Percentiles rank a stretch among this genome's conserved stretches.
phyloP scores from a whole-genome alignment of 2,113 vertebrate species.

The Oreotrochilus melanogaster region DNA sequence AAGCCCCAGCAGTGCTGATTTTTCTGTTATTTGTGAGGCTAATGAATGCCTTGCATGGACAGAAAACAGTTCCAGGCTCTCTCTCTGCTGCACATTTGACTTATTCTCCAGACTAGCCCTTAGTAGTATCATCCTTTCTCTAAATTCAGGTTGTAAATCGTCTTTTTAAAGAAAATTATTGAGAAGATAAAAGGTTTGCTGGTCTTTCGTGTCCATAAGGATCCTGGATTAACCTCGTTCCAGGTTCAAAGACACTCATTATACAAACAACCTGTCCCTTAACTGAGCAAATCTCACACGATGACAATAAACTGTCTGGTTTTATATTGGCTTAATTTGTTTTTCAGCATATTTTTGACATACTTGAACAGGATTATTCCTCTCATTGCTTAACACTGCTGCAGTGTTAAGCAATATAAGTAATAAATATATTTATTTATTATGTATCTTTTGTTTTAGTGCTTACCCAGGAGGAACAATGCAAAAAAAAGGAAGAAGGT shows the following conservation, averaged over 20 bases:
- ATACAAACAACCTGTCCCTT: background rate
- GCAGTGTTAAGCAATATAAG: too few relatives aligned
- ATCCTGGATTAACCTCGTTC: background rate
- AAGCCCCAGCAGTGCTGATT: conserved; percentile 60
- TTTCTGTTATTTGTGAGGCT: conserved; percentile 61
- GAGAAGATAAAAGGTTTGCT: background rate
- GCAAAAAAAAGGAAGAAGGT: background rate
- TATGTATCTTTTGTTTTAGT: background rate
- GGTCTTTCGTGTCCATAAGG: background rate
- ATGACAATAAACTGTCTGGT: background rate
- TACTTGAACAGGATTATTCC: background rate
- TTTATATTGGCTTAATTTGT: background rate
- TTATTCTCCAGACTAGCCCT: background rate
- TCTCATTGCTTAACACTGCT: background rate
- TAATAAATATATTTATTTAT: background rate
- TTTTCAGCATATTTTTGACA: background rate
- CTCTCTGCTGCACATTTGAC: background rate
- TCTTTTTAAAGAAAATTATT: background rate
- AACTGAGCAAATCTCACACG: background rate
- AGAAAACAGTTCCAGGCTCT: conserved; percentile 37
- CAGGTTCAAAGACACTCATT: background rate
- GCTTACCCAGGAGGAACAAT: background rate
- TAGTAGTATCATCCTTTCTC: background rate
- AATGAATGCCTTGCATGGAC: conserved; percentile 52
- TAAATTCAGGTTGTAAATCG: background rate